These are phyloP conservation scores for Acanthurus tractus DNA, from an alignment of 2,797 vertebrate species.

Conservation along the genomic window DNA sequence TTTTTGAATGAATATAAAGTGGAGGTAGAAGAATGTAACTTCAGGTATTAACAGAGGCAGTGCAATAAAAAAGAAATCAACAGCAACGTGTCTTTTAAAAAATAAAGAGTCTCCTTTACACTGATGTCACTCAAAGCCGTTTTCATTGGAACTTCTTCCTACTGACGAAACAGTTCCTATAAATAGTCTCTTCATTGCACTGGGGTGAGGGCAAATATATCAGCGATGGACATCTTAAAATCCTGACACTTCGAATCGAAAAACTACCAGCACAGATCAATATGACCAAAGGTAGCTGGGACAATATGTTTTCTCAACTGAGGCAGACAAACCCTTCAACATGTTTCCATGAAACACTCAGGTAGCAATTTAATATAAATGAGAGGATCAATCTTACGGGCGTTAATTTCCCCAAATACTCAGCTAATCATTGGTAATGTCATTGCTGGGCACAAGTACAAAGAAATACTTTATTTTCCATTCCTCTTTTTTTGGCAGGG, in stretches of 20 bases:
- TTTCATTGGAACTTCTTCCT: background rate
- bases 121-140: background rate
- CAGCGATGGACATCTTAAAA: background rate
- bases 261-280: background rate
- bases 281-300: background rate
- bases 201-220: background rate
- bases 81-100: background rate
- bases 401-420: conserved; percentile 39
- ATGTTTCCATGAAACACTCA: conserved; percentile 13
- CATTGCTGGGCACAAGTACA: conserved; percentile 33
- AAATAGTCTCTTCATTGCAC: background rate
- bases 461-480: conserved; percentile 22
- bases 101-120: background rate
- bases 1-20: background rate
- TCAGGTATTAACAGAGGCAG: no score
- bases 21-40: background rate
- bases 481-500: conserved; percentile 33
- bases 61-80: no score
- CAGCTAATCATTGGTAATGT: conserved; percentile 39
- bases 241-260: background rate
- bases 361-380: background rate
- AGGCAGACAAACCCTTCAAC: background rate
- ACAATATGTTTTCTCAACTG: background rate
- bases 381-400: conserved; percentile 18
- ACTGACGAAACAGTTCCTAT: background rate